These are phyloP conservation scores for Etheostoma nigrum DNA, from an alignment of 2,797 vertebrate species.

Conservation along the genomic window DNA sequence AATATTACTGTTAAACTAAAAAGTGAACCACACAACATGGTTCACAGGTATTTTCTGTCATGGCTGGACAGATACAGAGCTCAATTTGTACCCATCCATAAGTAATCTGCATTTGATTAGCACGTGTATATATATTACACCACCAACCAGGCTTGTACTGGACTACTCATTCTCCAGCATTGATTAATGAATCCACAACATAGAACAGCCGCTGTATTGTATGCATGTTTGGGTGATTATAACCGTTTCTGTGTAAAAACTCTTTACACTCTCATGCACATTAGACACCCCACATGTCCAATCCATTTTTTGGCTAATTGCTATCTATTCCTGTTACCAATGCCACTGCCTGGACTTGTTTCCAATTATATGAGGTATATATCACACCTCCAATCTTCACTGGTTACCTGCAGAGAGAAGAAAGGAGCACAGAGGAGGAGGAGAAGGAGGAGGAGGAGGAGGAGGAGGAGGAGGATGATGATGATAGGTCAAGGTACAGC, in stretches of 20 bases:
- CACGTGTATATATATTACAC: conserved; percentile 51
- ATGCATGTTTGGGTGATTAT: conserved; percentile 65
- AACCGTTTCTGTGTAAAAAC: conserved; percentile 70
- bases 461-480: conserved; percentile 19
- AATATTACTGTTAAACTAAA: not conserved
- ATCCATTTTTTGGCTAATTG: conserved; percentile 71
- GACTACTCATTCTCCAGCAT: conserved; percentile 35
- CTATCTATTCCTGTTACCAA: conserved; percentile 65
- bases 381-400: conserved; percentile 65
- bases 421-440: conserved; percentile 44
- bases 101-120: conserved; percentile 32
- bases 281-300: conserved; percentile 67
- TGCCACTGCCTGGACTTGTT: conserved; percentile 58
- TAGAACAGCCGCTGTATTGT: conserved; percentile 26
- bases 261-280: conserved; percentile 74
- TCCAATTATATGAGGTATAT: conserved; percentile 71
- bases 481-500: conserved; percentile 58
- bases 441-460: conserved; percentile 14
- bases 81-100: conserved; percentile 18
- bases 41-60: conserved; percentile 22
- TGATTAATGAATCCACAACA: conserved; percentile 63
- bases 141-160: conserved; percentile 28
- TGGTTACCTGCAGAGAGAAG: conserved; percentile 66
- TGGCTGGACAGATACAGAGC: conserved; percentile 13
- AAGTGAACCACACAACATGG: not conserved